Evolutionary conservation across 2,888 invertebrate genomes (phyloP).

Genomic region (Athalia circularis): DNA sequence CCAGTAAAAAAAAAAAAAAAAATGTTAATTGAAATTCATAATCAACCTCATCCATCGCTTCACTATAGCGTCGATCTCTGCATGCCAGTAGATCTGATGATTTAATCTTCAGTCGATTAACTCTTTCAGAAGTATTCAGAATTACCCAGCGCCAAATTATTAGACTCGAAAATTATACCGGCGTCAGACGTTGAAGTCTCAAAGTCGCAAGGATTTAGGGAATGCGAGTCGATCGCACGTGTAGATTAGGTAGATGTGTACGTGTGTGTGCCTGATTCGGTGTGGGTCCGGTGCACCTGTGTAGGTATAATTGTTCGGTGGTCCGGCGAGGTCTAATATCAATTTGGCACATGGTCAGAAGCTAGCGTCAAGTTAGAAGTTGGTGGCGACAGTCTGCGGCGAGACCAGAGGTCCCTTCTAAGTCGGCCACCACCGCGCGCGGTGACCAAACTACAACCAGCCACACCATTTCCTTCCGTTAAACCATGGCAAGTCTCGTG

Average conservation of each 20-base stretch:
- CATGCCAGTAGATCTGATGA: too few species aligned
- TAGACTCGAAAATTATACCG: too few species aligned
- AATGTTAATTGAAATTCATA: too few species aligned
- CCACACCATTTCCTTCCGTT: slow-evolving; percentile 14
- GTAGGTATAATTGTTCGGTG: slow-evolving; percentile 25
- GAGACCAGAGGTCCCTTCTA: neutral
- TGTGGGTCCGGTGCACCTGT: neutral
- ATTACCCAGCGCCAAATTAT: too few species aligned
- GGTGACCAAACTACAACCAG: neutral
- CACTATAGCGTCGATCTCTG: too few species aligned
- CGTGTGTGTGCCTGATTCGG: neutral
- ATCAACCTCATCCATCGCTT: too few species aligned
- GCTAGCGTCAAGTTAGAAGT: slow-evolving; percentile 32
- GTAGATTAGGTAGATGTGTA: neutral
- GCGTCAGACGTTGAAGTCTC: too few species aligned
- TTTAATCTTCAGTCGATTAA: too few species aligned
- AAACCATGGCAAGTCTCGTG: neutral
- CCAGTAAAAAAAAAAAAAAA: too few species aligned
- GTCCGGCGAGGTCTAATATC: slow-evolving; percentile 30
- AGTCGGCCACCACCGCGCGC: neutral
- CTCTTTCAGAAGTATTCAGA: too few species aligned
- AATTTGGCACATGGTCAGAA: slow-evolving; percentile 42
- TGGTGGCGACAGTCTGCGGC: slow-evolving; percentile 39
- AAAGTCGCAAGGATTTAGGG: too few species aligned
- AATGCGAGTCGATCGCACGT: neutral